These are phyloP conservation scores for Engraulis encrasicolus DNA, from an alignment of 2,113 vertebrate species.

Conservation along the genomic window DNA sequence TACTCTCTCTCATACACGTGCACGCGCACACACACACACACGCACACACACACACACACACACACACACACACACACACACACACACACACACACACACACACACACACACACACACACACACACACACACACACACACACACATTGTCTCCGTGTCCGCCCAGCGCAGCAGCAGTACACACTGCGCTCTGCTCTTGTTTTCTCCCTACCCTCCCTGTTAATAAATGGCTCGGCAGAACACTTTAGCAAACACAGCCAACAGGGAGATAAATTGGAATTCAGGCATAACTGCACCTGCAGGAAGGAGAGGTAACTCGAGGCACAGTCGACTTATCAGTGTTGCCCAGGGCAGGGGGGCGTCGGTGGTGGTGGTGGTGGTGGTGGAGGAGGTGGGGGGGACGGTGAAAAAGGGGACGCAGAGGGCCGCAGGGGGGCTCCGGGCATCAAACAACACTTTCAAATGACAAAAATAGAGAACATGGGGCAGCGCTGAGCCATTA, in stretches of 20 bases:
- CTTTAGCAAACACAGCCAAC: conserved; percentile 56
- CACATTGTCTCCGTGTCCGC: conserved; percentile 24
- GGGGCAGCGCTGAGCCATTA: neutral
- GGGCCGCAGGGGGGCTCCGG: neutral
- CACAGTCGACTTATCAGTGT: conserved; percentile 21
- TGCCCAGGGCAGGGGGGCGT: neutral
- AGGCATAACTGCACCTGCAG: conserved; percentile 24
- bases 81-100: neutral
- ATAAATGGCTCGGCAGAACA: conserved; percentile 57
- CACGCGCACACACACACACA: too few species aligned
- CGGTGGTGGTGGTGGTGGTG: too few species aligned
- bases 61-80: neutral
- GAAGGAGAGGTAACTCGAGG: conserved; percentile 30
- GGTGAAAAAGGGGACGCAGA: neutral
- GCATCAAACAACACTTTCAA: conserved; percentile 4
- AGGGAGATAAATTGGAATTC: conserved; percentile 47
- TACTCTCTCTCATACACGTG: too few species aligned
- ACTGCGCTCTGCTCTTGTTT: conserved; percentile 36
- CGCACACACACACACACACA: neutral
- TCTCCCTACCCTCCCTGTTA: conserved; percentile 37
- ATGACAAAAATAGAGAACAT: neutral
- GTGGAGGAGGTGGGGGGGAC: too few species aligned
- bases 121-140: conserved; percentile 4
- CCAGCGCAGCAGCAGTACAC: conserved; percentile 23
- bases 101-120: neutral